These are phyloP conservation scores for Cactoblastis cactorum DNA, from an alignment of 2,888 invertebrate species.

Conservation along the genomic window DNA sequence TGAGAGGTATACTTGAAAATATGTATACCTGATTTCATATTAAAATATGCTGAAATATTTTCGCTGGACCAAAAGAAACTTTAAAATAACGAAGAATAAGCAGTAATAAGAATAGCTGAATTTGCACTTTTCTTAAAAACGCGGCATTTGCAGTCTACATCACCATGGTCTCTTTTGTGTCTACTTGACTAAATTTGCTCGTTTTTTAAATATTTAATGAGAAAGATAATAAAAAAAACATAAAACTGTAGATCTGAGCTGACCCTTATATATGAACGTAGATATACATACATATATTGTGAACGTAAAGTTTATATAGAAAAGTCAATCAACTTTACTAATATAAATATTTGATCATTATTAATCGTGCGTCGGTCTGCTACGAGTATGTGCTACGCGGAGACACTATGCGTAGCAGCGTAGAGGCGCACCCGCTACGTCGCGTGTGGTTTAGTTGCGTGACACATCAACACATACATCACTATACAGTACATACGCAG, in stretches of 20 bases:
- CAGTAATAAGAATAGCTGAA: neutral
- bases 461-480: neutral
- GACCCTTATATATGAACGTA: too few species aligned
- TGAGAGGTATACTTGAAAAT: slow-evolving; percentile 7
- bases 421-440: slow-evolving; percentile 3
- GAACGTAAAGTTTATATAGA: too few species aligned
- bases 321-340: too few species aligned
- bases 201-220: too few species aligned
- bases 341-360: too few species aligned
- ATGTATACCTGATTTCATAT: neutral
- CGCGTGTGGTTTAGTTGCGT: slow-evolving; percentile 5
- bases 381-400: neutral
- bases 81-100: neutral
- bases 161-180: neutral
- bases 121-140: too few species aligned
- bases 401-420: neutral
- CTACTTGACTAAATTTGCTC: too few species aligned
- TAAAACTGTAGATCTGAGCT: too few species aligned
- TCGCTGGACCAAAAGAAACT: slow-evolving; percentile 3
- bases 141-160: too few species aligned
- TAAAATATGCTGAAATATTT: slow-evolving; percentile 8
- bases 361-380: neutral
- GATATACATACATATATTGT: too few species aligned
- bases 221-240: too few species aligned
- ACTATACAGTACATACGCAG: neutral